These are phyloP conservation scores for Limnephilus lunatus DNA, from an alignment of 2,888 invertebrate genomes.

Conservation along the genomic window DNA sequence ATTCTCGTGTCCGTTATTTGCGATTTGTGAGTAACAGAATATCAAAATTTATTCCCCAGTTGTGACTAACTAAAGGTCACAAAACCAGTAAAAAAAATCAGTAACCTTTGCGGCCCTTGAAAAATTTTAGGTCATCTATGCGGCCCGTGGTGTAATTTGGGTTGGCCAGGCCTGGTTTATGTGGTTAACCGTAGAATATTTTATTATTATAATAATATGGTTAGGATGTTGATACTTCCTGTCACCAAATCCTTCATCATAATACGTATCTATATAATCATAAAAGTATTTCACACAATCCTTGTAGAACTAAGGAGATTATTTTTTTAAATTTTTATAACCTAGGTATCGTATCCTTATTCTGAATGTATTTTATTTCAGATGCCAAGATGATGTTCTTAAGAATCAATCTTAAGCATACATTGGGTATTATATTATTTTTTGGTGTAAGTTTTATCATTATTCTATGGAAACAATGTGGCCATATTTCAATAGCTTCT, in stretches of 20 bases:
- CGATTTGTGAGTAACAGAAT: no score
- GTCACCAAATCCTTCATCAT: not conserved
- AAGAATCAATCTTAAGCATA: conserved; percentile 87
- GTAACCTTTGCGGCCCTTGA: no score
- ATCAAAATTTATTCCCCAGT: no score
- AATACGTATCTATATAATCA: not conserved
- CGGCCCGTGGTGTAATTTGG: no score
- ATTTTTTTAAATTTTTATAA: not conserved
- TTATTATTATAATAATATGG: not conserved
- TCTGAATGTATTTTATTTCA: conserved; percentile 46
- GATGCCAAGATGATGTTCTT: conserved; percentile 79
- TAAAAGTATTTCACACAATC: not conserved
- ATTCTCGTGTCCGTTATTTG: no score
- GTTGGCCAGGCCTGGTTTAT: not conserved
- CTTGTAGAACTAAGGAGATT: not conserved
- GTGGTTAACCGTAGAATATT: not conserved
- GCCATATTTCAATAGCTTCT: conserved; percentile 73
- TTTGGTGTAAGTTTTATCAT: conserved; percentile 82
- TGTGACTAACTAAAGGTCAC: no score
- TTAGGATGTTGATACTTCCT: not conserved
- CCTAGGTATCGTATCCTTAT: not conserved
- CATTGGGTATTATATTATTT: conserved; percentile 81
- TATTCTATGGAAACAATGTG: conserved; percentile 87
- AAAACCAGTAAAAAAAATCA: no score
- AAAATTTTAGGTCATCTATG: no score